Conservation (phyloP, 2,888 invertebrate genomes). For the Ashinkailepas kermadecensis region DNA sequence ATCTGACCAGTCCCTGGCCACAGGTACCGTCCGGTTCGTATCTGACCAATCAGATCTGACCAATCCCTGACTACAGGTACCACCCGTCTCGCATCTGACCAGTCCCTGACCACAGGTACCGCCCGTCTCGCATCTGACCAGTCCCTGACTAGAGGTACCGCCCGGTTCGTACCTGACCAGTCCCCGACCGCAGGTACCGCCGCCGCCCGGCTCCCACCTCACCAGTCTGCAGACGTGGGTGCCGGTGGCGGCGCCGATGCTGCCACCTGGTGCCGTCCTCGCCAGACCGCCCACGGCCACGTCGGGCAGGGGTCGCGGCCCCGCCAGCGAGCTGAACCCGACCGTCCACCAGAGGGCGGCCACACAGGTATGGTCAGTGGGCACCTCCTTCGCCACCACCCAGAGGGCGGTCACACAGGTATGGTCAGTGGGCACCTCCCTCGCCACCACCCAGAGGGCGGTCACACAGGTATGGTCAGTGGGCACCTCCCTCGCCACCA, state of each 20-base stretch:
- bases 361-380: no score
- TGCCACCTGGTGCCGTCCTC: neutral
- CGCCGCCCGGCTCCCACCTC: conserved; percentile 5
- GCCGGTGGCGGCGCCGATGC: conserved; percentile 1
- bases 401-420: no score
- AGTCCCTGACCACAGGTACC: neutral
- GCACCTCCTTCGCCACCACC: no score
- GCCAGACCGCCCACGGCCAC: neutral
- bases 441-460: no score
- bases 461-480: no score
- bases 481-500: no score
- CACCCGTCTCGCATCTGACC: neutral
- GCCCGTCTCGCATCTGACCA: neutral
- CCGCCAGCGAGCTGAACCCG: neutral
- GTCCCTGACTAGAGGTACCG: neutral
- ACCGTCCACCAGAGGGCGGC: no score
- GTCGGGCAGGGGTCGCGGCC: neutral
- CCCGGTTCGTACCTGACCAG: neutral
- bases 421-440: no score
- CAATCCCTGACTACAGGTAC: neutral
- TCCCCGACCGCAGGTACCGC: neutral
- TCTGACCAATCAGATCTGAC: no score
- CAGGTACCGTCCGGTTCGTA: no score
- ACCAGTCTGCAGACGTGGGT: neutral
- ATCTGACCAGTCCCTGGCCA: no score